A percentile compares a stretch with the other conserved stretches of the same genome.
These are phyloP conservation scores for Cephalopholis sonnerati DNA, from an alignment of 2,113 vertebrate species.

Conservation along the genomic window DNA sequence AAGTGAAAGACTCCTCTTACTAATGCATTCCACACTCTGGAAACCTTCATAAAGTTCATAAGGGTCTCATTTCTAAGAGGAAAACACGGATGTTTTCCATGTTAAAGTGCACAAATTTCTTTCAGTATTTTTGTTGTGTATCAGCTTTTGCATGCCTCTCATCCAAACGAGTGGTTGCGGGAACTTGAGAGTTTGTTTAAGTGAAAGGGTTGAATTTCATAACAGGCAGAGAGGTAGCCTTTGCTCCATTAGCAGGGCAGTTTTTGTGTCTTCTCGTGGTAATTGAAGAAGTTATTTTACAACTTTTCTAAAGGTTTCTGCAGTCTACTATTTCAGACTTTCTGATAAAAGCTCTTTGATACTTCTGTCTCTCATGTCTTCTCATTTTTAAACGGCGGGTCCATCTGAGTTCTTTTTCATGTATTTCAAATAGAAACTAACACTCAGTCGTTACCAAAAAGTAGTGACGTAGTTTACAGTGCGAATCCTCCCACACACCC, in stretches of 20 bases:
- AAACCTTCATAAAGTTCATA: background rate
- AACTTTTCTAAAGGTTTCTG: background rate
- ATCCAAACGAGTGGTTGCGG: background rate
- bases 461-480: too few species aligned
- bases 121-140: background rate
- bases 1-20: background rate
- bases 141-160: background rate
- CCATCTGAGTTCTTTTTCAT: too few species aligned
- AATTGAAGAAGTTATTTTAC: background rate
- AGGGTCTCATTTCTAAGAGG: background rate
- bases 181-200: background rate
- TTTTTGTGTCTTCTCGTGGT: background rate
- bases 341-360: conserved; percentile 4
- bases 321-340: background rate
- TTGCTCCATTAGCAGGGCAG: background rate
- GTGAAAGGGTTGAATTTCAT: background rate
- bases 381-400: background rate
- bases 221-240: background rate
- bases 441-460: too few species aligned
- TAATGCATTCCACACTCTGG: background rate
- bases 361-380: background rate
- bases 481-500: too few species aligned
- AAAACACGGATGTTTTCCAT: background rate
- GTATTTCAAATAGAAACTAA: too few species aligned
- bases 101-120: background rate